Evolutionary conservation across 2,113 vertebrate species (phyloP).

Genomic region (Aplodontia rufa): DNA sequence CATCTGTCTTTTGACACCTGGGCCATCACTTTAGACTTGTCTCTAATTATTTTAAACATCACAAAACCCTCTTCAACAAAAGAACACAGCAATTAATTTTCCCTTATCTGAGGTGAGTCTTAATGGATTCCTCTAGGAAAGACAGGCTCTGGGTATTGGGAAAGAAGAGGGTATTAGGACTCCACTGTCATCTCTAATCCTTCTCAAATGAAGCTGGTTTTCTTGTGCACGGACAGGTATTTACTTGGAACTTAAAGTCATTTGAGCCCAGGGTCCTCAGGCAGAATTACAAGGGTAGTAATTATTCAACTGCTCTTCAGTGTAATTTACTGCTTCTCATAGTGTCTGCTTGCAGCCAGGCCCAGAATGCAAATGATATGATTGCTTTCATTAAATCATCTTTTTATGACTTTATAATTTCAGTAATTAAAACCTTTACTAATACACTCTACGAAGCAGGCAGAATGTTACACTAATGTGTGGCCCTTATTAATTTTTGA

Average conservation of each 20-base stretch:
- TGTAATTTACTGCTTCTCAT: slow-evolving; percentile 47
- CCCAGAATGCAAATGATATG: slow-evolving; percentile 78
- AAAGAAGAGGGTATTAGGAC: slow-evolving; percentile 32
- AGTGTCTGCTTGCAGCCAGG: slow-evolving; percentile 45
- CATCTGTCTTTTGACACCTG: slow-evolving; percentile 59
- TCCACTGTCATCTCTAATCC: not conserved
- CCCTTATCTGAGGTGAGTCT: slow-evolving; percentile 7
- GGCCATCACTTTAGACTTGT: slow-evolving; percentile 47
- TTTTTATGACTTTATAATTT: slow-evolving; percentile 80
- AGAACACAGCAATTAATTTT: slow-evolving; percentile 14
- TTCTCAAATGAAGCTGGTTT: not conserved
- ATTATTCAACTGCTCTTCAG: slow-evolving; percentile 68
- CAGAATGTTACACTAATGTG: slow-evolving; percentile 73
- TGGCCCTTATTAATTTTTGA: slow-evolving; percentile 76
- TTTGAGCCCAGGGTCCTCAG: slow-evolving; percentile 39
- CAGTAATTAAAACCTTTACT: slow-evolving; percentile 84
- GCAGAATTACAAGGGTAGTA: slow-evolving; percentile 59
- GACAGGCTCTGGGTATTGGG: not conserved
- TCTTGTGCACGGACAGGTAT: slow-evolving; percentile 39
- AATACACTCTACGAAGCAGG: slow-evolving; percentile 66
- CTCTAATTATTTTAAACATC: slow-evolving; percentile 71
- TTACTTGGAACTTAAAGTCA: slow-evolving; percentile 13
- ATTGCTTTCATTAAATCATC: slow-evolving; percentile 80
- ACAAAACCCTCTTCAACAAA: slow-evolving; percentile 62
- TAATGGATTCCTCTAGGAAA: slow-evolving; percentile 35